These are phyloP conservation scores for Torymus texanus DNA, from an alignment of 2,888 invertebrate genomes.

Conservation along the genomic window DNA sequence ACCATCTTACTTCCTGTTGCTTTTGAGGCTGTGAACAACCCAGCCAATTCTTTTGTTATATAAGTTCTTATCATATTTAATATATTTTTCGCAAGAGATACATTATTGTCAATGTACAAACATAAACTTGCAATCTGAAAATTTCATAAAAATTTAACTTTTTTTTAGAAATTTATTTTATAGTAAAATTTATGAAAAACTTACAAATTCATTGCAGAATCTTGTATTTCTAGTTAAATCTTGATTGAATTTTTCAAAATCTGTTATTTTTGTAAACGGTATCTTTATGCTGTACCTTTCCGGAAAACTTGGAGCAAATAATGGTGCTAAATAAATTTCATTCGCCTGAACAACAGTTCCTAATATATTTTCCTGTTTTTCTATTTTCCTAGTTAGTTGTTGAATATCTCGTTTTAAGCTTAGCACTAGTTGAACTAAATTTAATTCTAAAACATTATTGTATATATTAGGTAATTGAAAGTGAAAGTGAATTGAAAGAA, in stretches of 20 bases:
- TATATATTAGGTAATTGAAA: no score
- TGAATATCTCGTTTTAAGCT: slow-evolving; percentile 37
- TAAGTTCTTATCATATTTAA: slow-evolving; percentile 42
- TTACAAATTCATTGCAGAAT: slow-evolving; percentile 53
- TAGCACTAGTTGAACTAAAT: slow-evolving; percentile 34
- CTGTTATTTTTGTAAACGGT: slow-evolving; percentile 35
- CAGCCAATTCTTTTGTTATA: slow-evolving; percentile 37
- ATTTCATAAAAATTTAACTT: not conserved
- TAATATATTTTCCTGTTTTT: slow-evolving; percentile 43
- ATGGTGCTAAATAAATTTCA: slow-evolving; percentile 35
- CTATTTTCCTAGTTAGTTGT: slow-evolving; percentile 30
- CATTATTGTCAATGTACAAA: slow-evolving; percentile 47
- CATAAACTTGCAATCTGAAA: slow-evolving; percentile 47
- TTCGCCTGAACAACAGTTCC: slow-evolving; percentile 36
- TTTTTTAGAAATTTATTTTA: no score
- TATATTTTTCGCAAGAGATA: slow-evolving; percentile 44
- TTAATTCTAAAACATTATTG: slow-evolving; percentile 35
- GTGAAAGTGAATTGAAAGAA: not conserved
- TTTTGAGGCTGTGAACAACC: slow-evolving; percentile 45
- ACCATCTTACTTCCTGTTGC: slow-evolving; percentile 40
- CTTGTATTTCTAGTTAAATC: slow-evolving; percentile 28
- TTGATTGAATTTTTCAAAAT: slow-evolving; percentile 48
- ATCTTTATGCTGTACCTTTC: slow-evolving; percentile 42
- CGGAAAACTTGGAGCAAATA: slow-evolving; percentile 45
- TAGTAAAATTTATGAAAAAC: slow-evolving; percentile 4